Evolutionary conservation across 2,797 vertebrate genomes (phyloP).

Genomic region (Erethizon dorsatum): DNA sequence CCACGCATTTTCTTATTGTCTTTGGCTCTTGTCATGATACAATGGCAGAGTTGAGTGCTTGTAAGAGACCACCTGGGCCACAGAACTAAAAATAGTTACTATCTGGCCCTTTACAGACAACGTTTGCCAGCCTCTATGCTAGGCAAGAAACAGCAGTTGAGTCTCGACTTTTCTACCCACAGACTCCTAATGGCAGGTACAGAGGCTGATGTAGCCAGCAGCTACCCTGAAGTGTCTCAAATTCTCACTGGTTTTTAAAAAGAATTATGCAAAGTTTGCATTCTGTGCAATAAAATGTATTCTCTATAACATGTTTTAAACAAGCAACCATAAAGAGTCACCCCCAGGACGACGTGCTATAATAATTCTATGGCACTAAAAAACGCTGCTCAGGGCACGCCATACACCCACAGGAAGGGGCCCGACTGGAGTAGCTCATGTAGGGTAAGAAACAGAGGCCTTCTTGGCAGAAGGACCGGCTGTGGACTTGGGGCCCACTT

Average conservation of each 20-base stretch:
- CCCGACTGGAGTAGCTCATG: not conserved
- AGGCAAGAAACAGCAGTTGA: not conserved
- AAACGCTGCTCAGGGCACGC: not conserved
- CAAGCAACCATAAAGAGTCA: not conserved
- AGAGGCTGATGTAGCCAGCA: not conserved
- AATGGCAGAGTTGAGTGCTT: not conserved
- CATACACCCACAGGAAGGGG: not conserved
- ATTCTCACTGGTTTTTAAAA: not conserved
- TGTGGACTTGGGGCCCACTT: not conserved
- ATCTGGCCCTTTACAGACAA: constrained; percentile 34
- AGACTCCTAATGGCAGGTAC: not conserved
- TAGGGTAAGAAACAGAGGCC: not conserved
- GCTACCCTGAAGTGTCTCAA: constrained; percentile 35
- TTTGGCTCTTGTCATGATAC: not conserved
- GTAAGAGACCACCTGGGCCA: constrained; percentile 27
- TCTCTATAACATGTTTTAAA: constrained; percentile 18
- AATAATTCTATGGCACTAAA: not conserved
- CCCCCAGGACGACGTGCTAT: not conserved
- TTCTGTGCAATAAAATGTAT: constrained; percentile 51
- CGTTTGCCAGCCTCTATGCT: not conserved
- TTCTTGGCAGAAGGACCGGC: not conserved
- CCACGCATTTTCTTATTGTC: not conserved
- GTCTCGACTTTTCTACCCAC: not conserved
- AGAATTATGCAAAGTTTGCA: not conserved
- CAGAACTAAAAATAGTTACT: constrained; percentile 62